Base-by-base conservation (phyloP, 53 echinoderm and acorn worm genomes). In the Temnopleurus reevesii region DNA sequence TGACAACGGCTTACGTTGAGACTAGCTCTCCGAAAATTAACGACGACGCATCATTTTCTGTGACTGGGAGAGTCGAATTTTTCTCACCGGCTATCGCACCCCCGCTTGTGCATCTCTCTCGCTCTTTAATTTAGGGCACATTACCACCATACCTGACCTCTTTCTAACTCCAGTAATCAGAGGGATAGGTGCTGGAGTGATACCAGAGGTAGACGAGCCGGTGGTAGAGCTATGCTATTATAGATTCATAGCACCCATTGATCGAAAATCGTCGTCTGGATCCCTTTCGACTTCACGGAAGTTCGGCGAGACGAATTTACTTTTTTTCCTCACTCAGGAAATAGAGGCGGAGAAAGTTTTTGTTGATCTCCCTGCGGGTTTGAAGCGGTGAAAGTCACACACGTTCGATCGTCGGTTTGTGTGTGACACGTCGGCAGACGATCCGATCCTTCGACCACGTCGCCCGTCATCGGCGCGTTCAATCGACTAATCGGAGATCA, bases 41-140 rank as follows among this genome's bases (percentile, higher is more conserved):
- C 71, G 71, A 71, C 71, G 71, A 71, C 18, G 71, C 71, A 71
- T 71, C 71, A 71, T 71, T 38, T 66, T 71, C 63, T n/a, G 71
- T 19, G 41, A 71, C 38, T 38, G 60, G 9, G 60, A 41, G 36
- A 0, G 18, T n/a, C n/a, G n/a, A n/a, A n/a, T n/a, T n/a, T n/a
- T n/a, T n/a, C n/a, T n/a, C n/a, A n/a, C n/a, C n/a, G n/a, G n/a
- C n/a, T n/a, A n/a, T n/a, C n/a, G n/a, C n/a, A n/a, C n/a, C n/a
- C 59, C 63, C 63, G 41, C 71, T 71, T 36, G 41, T 7, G 31
- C 18, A 33, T 30, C 41, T 18, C 19, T 6, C 38, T 64, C 41
- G 41, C 6, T 71, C 26, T n/a, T n/a, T n/a, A 71, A 71, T 38
- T 43, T 41, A 41, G 71, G 71, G 71, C 36, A 71, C 71, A 21